Evolutionary conservation across 2,113 vertebrate genomes (phyloP), one percentile per base, ranked within the genome.

Genomic region (Syngnathus scovelli): DNA sequence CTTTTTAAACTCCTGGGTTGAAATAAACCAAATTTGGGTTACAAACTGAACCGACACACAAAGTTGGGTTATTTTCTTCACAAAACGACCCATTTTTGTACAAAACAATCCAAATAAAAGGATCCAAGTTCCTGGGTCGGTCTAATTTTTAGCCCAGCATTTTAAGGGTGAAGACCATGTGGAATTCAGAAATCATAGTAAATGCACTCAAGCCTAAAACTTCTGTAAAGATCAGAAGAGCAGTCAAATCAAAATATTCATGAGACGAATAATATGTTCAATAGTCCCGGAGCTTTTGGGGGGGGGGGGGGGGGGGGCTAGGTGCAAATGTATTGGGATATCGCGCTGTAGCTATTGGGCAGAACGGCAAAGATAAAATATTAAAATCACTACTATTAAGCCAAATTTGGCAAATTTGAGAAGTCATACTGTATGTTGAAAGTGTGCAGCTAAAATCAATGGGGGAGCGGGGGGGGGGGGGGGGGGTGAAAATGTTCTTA

Each of bases 401-500:
- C 4, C 27, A 33, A 33, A 33, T 33, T 33, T 16, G 15, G 15
- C 15, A 46, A 46, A 46, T 46, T 46, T 46, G 6, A 54, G n/a
- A 54, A 23, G 60, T 13, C 27, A 13, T 58, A 19, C 27, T 3
- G 27, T 33, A 33, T 6, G 23, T 36, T 58, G 16, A 49, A 39
- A 18, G 5, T 7, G 19, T 7, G 52, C 4, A 1, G 56, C 4
- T 48, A 5, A 44, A 41, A 6, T 55, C 36, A 21, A 19, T 49
- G 4, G 44, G 44, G 44, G 44, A 0, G 27, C 2, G 27, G 27
- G 27, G 27, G 43, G 4, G 12, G 18, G 48, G 18, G 16, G 16
- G 19, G 19, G 15, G 16, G 19, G 10, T 71, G 39, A 72, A 76
- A 69, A 27, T 71, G 62, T 63, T 65, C 90, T 92, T 86, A 92